Percentiles rank a stretch among this genome's conserved stretches.
Conservation (phyloP, 2,797 vertebrate genomes). For the Staurois parvus region DNA sequence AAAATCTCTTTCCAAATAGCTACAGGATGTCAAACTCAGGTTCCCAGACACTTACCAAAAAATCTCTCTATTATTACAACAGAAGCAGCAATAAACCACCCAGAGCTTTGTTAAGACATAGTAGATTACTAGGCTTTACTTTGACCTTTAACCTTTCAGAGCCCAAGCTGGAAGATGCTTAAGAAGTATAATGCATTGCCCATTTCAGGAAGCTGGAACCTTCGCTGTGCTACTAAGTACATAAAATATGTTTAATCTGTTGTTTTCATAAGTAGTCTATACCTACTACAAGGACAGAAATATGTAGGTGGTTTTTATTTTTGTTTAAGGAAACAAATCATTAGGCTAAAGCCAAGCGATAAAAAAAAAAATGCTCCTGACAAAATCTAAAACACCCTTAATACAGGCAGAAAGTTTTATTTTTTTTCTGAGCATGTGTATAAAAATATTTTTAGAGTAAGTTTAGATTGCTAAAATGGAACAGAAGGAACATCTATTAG, state of each 20-base stretch:
- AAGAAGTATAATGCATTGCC: background rate
- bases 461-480: background rate
- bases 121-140: slow-evolving; percentile 21
- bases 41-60: slow-evolving; percentile 1
- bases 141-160: slow-evolving; percentile 9
- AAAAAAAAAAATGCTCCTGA: background rate
- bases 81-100: slow-evolving; percentile 23
- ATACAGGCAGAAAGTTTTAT: background rate
- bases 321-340: background rate
- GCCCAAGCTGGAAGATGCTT: background rate
- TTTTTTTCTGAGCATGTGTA: background rate
- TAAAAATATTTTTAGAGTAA: background rate
- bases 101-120: slow-evolving; percentile 35
- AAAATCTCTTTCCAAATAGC: slow-evolving; percentile 25
- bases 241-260: background rate
- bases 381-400: background rate
- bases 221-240: background rate
- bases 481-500: slow-evolving; percentile 9
- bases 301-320: background rate
- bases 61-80: slow-evolving; percentile 14
- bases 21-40: slow-evolving; percentile 21
- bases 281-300: background rate
- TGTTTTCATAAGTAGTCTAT: background rate
- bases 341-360: background rate
- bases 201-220: background rate